These are phyloP conservation scores for Mesochorus sp. DNA, from an alignment of 2,888 invertebrate species.

Conservation along the genomic window DNA sequence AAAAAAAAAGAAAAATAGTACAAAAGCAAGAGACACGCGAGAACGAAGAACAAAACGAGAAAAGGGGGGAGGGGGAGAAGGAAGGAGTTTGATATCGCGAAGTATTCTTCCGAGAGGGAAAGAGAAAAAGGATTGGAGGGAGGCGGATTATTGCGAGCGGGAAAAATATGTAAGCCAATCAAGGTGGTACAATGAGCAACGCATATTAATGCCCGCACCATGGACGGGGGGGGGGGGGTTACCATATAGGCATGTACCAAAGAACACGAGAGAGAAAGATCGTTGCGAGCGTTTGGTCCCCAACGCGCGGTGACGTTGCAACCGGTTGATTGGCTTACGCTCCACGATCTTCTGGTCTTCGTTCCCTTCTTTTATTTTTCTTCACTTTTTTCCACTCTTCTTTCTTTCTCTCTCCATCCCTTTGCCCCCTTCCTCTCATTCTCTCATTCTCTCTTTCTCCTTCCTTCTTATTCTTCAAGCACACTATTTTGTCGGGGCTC, in stretches of 20 bases:
- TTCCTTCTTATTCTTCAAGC: constrained; percentile 1
- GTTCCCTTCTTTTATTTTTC: constrained; percentile 14
- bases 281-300: constrained; percentile 28
- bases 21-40: too few species aligned
- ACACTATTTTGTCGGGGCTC: constrained; percentile 31
- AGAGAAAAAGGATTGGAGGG: too few species aligned
- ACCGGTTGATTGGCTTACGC: constrained; percentile 65
- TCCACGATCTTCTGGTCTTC: constrained; percentile 52
- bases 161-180: constrained; percentile 65
- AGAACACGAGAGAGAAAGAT: not conserved
- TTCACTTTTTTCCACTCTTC: constrained; percentile 22
- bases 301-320: constrained; percentile 55
- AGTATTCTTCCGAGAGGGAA: too few species aligned
- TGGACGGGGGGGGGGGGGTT: not conserved
- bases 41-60: too few species aligned
- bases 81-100: too few species aligned
- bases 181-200: constrained; percentile 64
- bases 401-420: too few species aligned
- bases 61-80: too few species aligned
- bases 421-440: constrained; percentile 24
- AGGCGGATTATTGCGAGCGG: constrained; percentile 46
- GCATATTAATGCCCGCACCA: constrained; percentile 61
- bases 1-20: too few species aligned
- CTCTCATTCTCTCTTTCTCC: constrained; percentile 30
- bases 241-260: not conserved